These are phyloP conservation scores for Cheilosia soror DNA, from an alignment of 2,888 invertebrate genomes.

Conservation along the genomic window DNA sequence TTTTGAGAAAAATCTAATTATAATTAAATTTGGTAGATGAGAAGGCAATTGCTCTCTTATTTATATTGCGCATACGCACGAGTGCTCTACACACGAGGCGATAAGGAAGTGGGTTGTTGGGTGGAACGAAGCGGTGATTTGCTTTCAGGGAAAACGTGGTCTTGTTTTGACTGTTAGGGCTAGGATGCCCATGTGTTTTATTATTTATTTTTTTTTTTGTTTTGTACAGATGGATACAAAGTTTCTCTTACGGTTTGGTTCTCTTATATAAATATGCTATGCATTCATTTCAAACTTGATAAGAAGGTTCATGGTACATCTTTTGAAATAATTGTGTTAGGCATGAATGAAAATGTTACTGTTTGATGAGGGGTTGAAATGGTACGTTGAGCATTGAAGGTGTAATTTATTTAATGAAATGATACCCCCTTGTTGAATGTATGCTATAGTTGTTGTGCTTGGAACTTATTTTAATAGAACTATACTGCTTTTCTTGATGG, in stretches of 20 bases:
- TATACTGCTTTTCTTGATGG: no score
- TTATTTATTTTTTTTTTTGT: background rate
- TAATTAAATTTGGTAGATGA: slow-evolving; percentile 38
- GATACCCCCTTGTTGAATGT: background rate
- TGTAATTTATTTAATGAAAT: slow-evolving; percentile 20
- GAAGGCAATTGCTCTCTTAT: slow-evolving; percentile 25
- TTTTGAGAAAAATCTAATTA: slow-evolving; percentile 57
- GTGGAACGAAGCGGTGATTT: slow-evolving; percentile 41
- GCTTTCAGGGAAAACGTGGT: slow-evolving; percentile 64
- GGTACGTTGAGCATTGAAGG: slow-evolving; percentile 16
- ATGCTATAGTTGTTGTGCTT: no score
- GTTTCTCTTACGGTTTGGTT: slow-evolving; percentile 22
- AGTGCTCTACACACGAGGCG: slow-evolving; percentile 41
- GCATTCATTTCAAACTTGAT: slow-evolving; percentile 14
- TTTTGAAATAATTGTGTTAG: slow-evolving; percentile 36
- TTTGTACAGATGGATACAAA: slow-evolving; percentile 26
- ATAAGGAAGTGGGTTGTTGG: slow-evolving; percentile 26
- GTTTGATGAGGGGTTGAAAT: slow-evolving; percentile 19
- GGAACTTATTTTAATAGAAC: no score
- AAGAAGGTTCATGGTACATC: slow-evolving; percentile 28
- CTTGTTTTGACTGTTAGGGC: slow-evolving; percentile 57
- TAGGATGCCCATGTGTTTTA: background rate
- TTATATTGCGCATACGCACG: slow-evolving; percentile 63
- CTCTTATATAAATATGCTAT: slow-evolving; percentile 20
- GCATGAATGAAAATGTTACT: slow-evolving; percentile 18